Conservation (phyloP, 92 coral and sea anemone species). For the Actinernus sp. region DNA sequence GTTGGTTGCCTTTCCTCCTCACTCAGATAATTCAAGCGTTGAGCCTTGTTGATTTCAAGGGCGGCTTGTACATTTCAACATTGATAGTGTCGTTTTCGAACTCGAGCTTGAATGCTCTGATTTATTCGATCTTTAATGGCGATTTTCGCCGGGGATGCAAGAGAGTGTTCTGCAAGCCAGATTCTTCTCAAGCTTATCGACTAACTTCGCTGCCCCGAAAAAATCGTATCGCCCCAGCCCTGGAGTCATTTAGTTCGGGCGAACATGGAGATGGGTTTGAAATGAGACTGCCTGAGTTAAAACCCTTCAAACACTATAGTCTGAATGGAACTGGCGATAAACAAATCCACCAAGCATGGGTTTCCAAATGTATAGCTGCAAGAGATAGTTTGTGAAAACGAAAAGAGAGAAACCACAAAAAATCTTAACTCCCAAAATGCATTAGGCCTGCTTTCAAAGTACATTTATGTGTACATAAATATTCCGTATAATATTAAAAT, state of each 20-base stretch:
- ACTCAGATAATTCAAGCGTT: conserved; percentile 55
- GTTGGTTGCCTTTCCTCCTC: conserved; percentile 80
- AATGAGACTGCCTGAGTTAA: conserved; percentile 75
- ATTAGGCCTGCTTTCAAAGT: neutral
- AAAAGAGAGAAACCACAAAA: neutral
- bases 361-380: conserved; percentile 9
- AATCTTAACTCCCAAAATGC: neutral
- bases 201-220: conserved; percentile 79
- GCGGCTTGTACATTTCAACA: conserved; percentile 43
- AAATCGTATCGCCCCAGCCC: conserved; percentile 81
- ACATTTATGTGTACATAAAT: neutral
- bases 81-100: conserved; percentile 70
- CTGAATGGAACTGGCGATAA: conserved; percentile 33
- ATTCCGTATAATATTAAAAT: too few species aligned
- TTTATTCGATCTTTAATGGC: conserved; percentile 85
- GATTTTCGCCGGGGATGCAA: conserved; percentile 97
- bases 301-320: conserved; percentile 51
- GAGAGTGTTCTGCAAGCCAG: conserved; percentile 88
- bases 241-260: conserved; percentile 67
- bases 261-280: conserved; percentile 81
- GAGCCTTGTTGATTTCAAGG: conserved; percentile 6
- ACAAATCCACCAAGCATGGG: conserved; percentile 42
- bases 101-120: conserved; percentile 69
- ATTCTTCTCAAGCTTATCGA: conserved; percentile 91
- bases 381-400: conserved; percentile 1